Evolutionary conservation across 2,113 vertebrate species (phyloP).

Genomic region (Circaetus cinerascens): DNA sequence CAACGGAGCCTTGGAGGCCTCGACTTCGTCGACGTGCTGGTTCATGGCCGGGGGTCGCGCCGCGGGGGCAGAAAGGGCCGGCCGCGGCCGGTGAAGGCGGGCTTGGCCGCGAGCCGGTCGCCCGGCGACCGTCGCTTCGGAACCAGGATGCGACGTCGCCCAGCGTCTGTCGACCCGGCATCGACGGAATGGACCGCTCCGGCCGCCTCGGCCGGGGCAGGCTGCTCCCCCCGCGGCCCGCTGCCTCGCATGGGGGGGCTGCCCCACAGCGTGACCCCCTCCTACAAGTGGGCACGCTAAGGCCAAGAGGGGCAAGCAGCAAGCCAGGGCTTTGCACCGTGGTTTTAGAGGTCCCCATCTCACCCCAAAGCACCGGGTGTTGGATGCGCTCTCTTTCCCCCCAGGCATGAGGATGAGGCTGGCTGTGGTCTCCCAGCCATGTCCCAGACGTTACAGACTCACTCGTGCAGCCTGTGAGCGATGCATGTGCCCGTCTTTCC

Average conservation of each 20-base stretch:
- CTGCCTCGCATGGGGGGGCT: background rate
- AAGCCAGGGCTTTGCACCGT: fast-evolving
- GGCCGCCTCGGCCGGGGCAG: too few relatives aligned
- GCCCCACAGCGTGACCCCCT: background rate
- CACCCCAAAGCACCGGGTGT: fast-evolving
- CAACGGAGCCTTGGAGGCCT: too few relatives aligned
- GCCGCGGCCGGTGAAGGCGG: too few relatives aligned
- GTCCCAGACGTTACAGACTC: background rate
- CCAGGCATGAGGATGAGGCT: fast-evolving
- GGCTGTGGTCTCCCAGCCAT: fast-evolving
- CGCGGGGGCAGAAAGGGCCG: too few relatives aligned
- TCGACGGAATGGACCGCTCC: too few relatives aligned
- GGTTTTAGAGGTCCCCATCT: background rate
- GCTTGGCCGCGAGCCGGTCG: too few relatives aligned
- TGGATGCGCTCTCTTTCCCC: background rate
- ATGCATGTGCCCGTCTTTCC: fast-evolving
- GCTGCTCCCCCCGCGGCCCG: too few relatives aligned
- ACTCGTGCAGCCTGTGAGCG: background rate
- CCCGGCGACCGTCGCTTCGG: too few relatives aligned
- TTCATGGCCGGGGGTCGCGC: too few relatives aligned
- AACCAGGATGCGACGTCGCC: too few relatives aligned
- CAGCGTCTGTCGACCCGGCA: too few relatives aligned
- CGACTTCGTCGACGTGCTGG: too few relatives aligned
- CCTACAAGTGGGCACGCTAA: background rate
- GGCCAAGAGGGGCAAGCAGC: background rate